A percentile compares a stretch with the other conserved stretches of the same genome.
Evolutionary conservation across 2,888 invertebrate genomes (phyloP).

Genomic region (Dryobotodes eremita): DNA sequence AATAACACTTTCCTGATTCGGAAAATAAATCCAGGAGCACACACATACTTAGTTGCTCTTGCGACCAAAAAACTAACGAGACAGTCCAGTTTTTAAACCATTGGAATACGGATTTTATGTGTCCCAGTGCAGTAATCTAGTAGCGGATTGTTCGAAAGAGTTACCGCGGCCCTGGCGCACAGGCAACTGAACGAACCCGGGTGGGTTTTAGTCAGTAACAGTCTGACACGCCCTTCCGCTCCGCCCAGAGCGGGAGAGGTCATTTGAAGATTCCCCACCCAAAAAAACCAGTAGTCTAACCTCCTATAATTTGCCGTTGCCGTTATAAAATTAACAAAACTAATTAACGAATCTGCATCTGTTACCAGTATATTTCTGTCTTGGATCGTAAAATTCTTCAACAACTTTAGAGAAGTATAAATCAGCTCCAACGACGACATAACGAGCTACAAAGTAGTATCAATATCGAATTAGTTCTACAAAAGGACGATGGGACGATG

Average conservation of each 20-base stretch:
- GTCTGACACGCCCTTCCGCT: no score
- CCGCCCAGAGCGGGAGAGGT: no score
- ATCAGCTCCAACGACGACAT: conserved; percentile 27
- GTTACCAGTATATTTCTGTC: background rate
- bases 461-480: conserved; percentile 79
- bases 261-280: no score
- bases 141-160: no score
- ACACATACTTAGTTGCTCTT: background rate
- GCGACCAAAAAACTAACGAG: background rate
- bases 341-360: background rate
- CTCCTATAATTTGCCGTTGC: background rate
- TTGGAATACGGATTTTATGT: background rate
- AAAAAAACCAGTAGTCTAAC: background rate
- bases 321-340: background rate
- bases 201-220: no score
- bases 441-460: conserved; percentile 78
- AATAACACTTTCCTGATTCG: background rate
- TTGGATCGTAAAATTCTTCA: background rate
- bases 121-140: background rate
- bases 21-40: background rate
- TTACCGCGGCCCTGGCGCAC: no score
- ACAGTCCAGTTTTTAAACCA: background rate
- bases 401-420: background rate
- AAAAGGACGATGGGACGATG: conserved; percentile 66
- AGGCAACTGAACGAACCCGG: no score